Evolutionary conservation across 1,140 invertebrate species (phyloP), one percentile per base, ranked within the genome.

Genomic region (Philaenus spumarius): DNA sequence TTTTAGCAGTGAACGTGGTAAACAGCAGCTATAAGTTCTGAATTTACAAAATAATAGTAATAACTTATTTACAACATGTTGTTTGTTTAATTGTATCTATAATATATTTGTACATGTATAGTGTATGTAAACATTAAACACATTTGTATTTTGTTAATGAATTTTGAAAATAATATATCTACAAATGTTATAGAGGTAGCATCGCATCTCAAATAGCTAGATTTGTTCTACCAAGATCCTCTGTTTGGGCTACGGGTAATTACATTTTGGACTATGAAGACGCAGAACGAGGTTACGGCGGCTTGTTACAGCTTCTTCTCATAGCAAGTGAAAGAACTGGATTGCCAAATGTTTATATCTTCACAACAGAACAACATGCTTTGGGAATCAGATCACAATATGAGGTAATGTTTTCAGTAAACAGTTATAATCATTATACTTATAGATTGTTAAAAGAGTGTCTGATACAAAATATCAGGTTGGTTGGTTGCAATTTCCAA

Each of bases 191-290:
- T 17, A 76, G 81, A 70, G 66, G 77, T n/a, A 73, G 74, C 53
- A 69, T 81, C n/a, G 75, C 80, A 1, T 75, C 76, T n/a, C 80
- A 82, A 59, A 75, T 84, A 66, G 73, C 76, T 37, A 74, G 79
- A 34, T 74, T 81, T 62, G 69, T 82, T 46, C 72, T 78, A 14
- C 66, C 72, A 0, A 70, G 65, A 57, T 68, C 73, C 15, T 66
- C 77, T 37, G 74, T 76, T 48, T 78, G 81, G 71, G 72, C 79
- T 14, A 83, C 82, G 5, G 82, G 82, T 20, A 83, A 83, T 66
- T 83, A 83, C 62, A 68, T 84, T 46, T 73, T 82, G 55, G 82
- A 84, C 63, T 82, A 81, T 66, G 75, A 80, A 60, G 80, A 83
- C 64, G 73, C 71, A 11, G 75, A 76, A 45, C 73, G 80, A 37